These are phyloP conservation scores for Cyrtorhinus lividipennis DNA, from an alignment of 1,140 invertebrate species.

Conservation along the genomic window DNA sequence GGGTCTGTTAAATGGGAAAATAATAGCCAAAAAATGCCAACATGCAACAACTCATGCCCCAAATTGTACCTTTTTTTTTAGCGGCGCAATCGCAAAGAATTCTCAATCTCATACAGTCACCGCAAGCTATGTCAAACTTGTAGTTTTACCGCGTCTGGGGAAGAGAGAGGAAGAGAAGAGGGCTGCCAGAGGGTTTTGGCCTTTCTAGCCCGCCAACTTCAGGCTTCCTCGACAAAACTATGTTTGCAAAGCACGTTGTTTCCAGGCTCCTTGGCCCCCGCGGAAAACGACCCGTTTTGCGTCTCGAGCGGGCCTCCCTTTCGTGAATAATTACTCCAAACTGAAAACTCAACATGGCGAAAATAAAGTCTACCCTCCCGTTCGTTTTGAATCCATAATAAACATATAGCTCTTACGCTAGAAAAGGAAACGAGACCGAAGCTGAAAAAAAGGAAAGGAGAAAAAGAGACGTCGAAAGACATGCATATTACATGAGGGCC, in stretches of 20 bases:
- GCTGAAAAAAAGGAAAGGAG: no score
- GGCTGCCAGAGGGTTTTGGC: not conserved
- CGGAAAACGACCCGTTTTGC: not conserved
- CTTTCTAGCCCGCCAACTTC: not conserved
- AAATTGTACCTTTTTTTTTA: no score
- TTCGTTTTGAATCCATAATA: not conserved
- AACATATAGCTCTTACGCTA: not conserved
- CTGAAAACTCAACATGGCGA: not conserved
- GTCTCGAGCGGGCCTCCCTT: not conserved
- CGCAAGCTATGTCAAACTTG: no score
- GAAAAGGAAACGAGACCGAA: not conserved
- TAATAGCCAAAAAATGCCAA: no score
- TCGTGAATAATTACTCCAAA: not conserved
- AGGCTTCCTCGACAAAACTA: not conserved
- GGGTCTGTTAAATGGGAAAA: no score
- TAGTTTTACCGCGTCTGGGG: no score
- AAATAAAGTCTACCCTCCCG: not conserved
- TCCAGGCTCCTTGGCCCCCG: not conserved
- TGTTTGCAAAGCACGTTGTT: not conserved
- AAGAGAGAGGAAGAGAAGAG: no score
- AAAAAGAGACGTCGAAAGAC: not conserved
- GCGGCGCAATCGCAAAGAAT: no score
- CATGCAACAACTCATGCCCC: no score
- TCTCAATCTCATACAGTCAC: no score
- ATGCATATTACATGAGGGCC: constrained; percentile 6